Conservation (phyloP, 2,113 vertebrate genomes). For the Noturus placidus region DNA sequence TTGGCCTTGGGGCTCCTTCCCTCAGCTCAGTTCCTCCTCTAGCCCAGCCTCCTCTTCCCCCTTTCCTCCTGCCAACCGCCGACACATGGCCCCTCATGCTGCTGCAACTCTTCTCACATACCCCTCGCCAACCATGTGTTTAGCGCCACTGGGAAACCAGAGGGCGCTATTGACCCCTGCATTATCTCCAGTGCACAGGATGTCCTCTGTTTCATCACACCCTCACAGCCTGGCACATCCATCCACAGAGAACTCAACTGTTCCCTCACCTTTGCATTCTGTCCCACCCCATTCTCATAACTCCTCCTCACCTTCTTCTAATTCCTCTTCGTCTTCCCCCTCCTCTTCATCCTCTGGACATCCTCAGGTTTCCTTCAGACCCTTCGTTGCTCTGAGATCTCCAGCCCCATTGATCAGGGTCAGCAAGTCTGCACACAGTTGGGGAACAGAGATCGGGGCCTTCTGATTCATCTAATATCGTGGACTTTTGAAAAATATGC, state of each 20-base stretch:
- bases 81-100: conserved; percentile 72
- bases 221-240: conserved; percentile 64
- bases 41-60: conserved; percentile 66
- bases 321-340: conserved; percentile 62
- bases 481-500: conserved; percentile 16
- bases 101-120: conserved; percentile 75
- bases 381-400: conserved; percentile 70
- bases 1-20: conserved; percentile 88
- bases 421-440: conserved; percentile 74
- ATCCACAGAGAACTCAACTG: conserved; percentile 68
- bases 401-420: conserved; percentile 68
- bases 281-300: conserved; percentile 49
- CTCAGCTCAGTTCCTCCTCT: conserved; percentile 66
- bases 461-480: conserved; percentile 74
- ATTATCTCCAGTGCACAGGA: conserved; percentile 62
- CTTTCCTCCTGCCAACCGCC: conserved; percentile 66
- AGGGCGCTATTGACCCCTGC: conserved; percentile 67
- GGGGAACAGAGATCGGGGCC: conserved; percentile 87
- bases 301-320: conserved; percentile 60
- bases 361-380: conserved; percentile 71
- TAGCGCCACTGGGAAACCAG: conserved; percentile 69
- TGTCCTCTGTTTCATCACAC: conserved; percentile 62
- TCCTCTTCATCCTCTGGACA: conserved; percentile 56
- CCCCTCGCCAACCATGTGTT: conserved; percentile 70
- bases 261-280: conserved; percentile 58